Conservation (phyloP, 2,113 vertebrate species). For the Hyperopisus bebe region DNA sequence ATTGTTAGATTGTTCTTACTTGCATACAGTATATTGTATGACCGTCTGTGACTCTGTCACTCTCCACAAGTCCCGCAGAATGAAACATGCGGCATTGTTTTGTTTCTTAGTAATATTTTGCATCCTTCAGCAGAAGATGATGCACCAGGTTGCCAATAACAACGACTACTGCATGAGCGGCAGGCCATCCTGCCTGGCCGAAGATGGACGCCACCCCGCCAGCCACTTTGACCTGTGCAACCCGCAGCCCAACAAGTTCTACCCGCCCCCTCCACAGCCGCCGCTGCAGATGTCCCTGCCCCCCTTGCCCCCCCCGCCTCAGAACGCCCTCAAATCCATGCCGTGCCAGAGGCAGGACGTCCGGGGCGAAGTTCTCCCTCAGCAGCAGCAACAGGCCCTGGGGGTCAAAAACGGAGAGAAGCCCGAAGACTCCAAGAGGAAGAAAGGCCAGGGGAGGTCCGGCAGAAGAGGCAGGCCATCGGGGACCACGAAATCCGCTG, state of each 20-base stretch:
- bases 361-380: conserved; percentile 63
- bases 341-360: conserved; percentile 80
- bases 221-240: conserved; percentile 87
- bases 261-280: conserved; percentile 70
- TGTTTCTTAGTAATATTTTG: conserved; percentile 24
- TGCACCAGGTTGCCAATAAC: conserved; percentile 85
- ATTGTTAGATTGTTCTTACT: neutral
- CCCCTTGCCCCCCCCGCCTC: conserved; percentile 56
- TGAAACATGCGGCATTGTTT: neutral
- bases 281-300: conserved; percentile 60
- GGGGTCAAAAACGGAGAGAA: conserved; percentile 69
- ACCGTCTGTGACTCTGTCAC: neutral
- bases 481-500: conserved; percentile 93
- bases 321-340: conserved; percentile 75
- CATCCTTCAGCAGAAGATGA: conserved; percentile 77
- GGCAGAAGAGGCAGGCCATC: conserved; percentile 86
- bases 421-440: conserved; percentile 85
- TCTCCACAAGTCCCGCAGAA: neutral
- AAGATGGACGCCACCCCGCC: conserved; percentile 75
- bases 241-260: conserved; percentile 81
- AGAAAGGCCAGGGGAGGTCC: conserved; percentile 80
- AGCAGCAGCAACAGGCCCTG: conserved; percentile 62
- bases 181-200: conserved; percentile 83
- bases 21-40: neutral
- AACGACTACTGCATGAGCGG: conserved; percentile 81